phyloP scores from a whole-genome alignment of 2,113 vertebrate species.

The Anarrhichthys ocellatus region DNA sequence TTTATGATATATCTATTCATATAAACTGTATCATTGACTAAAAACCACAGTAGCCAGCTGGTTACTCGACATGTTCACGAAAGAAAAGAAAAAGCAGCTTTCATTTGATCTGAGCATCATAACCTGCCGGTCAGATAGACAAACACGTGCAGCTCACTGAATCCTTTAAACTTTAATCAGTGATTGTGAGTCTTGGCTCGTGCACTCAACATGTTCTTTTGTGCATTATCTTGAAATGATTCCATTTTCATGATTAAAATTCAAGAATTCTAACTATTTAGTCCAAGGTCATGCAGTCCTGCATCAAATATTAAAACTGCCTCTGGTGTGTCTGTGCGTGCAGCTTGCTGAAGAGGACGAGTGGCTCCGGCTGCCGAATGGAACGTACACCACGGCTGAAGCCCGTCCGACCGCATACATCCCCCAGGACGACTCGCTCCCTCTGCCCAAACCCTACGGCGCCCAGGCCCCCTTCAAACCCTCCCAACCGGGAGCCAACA shows the following conservation, averaged over 20 bases:
- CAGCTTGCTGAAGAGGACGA: slow-evolving; percentile 82
- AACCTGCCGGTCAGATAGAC: neutral
- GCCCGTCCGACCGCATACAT: slow-evolving; percentile 86
- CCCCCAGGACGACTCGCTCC: slow-evolving; percentile 77
- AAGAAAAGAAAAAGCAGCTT: neutral
- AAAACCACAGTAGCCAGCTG: neutral
- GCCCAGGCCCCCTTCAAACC: slow-evolving; percentile 88
- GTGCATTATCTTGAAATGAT: slow-evolving; percentile 33
- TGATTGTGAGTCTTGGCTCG: slow-evolving; percentile 14
- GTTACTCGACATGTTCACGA: neutral
- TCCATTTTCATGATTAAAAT: slow-evolving; percentile 65
- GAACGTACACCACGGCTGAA: slow-evolving; percentile 82
- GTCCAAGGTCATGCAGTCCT: slow-evolving; percentile 47
- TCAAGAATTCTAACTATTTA: slow-evolving; percentile 33
- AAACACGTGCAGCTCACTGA: neutral
- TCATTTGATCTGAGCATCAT: neutral
- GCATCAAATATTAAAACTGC: slow-evolving; percentile 58
- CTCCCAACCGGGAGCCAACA: slow-evolving; percentile 80
- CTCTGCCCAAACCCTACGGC: slow-evolving; percentile 87
- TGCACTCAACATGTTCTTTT: neutral
- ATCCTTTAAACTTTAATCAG: slow-evolving; percentile 9
- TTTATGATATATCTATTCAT: neutral
- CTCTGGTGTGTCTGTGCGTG: slow-evolving; percentile 24
- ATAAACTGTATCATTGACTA: neutral
- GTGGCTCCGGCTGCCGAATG: slow-evolving; percentile 73